Evolutionary conservation across 2,113 vertebrate genomes (phyloP), one percentile per base, ranked within the genome.

Genomic region (Embiotoca jacksoni): DNA sequence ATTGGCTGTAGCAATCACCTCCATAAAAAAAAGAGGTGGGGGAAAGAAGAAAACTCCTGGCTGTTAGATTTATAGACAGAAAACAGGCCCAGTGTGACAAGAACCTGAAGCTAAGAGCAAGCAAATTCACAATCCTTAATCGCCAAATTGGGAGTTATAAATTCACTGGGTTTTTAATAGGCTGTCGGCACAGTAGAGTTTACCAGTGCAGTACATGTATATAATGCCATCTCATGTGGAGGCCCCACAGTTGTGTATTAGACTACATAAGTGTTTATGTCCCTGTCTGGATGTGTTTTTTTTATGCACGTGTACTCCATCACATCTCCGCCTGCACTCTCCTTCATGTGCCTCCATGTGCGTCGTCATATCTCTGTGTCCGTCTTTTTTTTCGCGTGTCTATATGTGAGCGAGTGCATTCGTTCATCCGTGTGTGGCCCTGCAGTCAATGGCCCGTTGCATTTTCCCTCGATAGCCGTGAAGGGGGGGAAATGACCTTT

Each of bases 1-100:
- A 92, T 93, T 83, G 13, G 83, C 78, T 88, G 83, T 81, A 90
- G 87, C 78, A 68, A 89, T 89, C 71, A 62, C 83, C 87, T 92
- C 92, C 88, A 91, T 93, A 88, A 85, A 52, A 88, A 76, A 57
- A 50, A 32, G 58, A 50, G 8, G 37, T 52, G 78, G 16, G 54
- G 32, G 13, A 55, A 23, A 32, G 58, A 62, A 54, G 61, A 59
- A 80, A 84, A 91, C 86, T 81, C 76, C 88, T 93, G 93, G 93
- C 94, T 78, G 91, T 92, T 90, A 95, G 94, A 95, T 95, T 96
- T 95, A 95, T 93, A 85, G 94, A 94, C 77, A 91, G 87, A 90
- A 94, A 95, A 94, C 88, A 94, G 86, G 90, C 76, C 91, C 90
- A 69, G 87, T 89, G 94, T 93, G 91, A 93, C 92, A 87, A 83